Conservation (phyloP, 2,888 invertebrate species). For the Himalopsyche tibetana region DNA sequence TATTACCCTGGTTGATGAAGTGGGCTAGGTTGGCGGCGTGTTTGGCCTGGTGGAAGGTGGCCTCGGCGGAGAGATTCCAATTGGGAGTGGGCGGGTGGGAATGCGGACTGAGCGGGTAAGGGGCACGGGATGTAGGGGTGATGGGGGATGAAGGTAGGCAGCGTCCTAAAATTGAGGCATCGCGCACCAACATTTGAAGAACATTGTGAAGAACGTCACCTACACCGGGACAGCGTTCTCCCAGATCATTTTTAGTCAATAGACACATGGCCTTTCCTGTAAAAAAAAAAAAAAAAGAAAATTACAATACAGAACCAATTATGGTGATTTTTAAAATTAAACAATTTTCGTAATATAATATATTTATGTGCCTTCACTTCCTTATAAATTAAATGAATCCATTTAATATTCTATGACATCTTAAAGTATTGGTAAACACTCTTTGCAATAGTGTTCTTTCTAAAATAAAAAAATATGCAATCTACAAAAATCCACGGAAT, state of each 20-base stretch:
- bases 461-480: no score
- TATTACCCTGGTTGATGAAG: constrained; percentile 86
- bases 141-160: constrained; percentile 89
- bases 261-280: constrained; percentile 93
- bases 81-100: constrained; percentile 89
- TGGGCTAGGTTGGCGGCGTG: constrained; percentile 80
- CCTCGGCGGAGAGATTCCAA: constrained; percentile 77
- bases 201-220: constrained; percentile 97
- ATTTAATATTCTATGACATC: no score
- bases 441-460: no score
- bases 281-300: constrained; percentile 66
- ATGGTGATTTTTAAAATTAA: no score
- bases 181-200: constrained; percentile 89
- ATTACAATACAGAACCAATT: no score
- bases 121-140: constrained; percentile 86
- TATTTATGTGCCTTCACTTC: no score
- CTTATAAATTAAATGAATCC: no score
- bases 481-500: no score
- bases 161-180: constrained; percentile 86
- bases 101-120: constrained; percentile 87
- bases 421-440: no score
- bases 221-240: constrained; percentile 93
- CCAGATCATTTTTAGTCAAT: constrained; percentile 91
- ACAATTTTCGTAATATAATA: no score
- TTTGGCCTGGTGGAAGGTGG: constrained; percentile 72